A percentile compares a stretch with the other conserved stretches of the same genome.
These are phyloP conservation scores for Bombyx huttoni DNA, from an alignment of 2,888 invertebrate genomes.

Conservation along the genomic window DNA sequence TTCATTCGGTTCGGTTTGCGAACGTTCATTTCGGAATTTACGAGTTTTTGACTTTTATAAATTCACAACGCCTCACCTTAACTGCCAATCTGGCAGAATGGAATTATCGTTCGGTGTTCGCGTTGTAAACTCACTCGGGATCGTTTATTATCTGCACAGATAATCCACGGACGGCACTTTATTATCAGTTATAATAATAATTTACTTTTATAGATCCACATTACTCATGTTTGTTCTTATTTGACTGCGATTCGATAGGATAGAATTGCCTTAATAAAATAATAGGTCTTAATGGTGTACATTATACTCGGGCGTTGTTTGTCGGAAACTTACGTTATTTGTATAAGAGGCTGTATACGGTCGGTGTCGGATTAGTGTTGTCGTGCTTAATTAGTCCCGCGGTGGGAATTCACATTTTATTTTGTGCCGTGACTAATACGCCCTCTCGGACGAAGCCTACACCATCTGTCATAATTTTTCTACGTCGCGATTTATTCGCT, in stretches of 20 bases:
- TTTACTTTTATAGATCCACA: slow-evolving; percentile 69
- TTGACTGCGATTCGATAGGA: slow-evolving; percentile 58
- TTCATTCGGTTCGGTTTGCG: slow-evolving; percentile 42
- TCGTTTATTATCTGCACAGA: slow-evolving; percentile 63
- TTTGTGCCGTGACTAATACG: slow-evolving; percentile 60
- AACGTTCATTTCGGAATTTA: slow-evolving; percentile 36
- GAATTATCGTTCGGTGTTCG: slow-evolving; percentile 53
- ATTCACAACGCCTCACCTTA: slow-evolving; percentile 57
- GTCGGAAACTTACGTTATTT: slow-evolving; percentile 29
- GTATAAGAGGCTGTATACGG: slow-evolving; percentile 27
- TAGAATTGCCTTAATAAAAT: slow-evolving; percentile 57
- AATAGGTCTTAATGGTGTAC: slow-evolving; percentile 44
- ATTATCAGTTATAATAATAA: slow-evolving; percentile 71
- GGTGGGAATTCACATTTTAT: slow-evolving; percentile 48
- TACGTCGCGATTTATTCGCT: slow-evolving; percentile 65
- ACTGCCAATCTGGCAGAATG: slow-evolving; percentile 49
- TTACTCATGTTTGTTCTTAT: slow-evolving; percentile 68
- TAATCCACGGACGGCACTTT: slow-evolving; percentile 67
- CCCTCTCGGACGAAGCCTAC: slow-evolving; percentile 30
- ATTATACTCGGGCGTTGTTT: slow-evolving; percentile 23
- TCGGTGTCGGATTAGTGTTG: slow-evolving; percentile 38
- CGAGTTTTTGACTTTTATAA: slow-evolving; percentile 65
- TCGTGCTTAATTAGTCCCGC: slow-evolving; percentile 47
- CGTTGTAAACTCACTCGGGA: slow-evolving; percentile 49
- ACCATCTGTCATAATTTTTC: slow-evolving; percentile 71